A percentile compares a stretch with the other conserved stretches of the same genome.
These are phyloP conservation scores for Axea sp. DNA, from an alignment of 2,888 invertebrate genomes.

Conservation along the genomic window DNA sequence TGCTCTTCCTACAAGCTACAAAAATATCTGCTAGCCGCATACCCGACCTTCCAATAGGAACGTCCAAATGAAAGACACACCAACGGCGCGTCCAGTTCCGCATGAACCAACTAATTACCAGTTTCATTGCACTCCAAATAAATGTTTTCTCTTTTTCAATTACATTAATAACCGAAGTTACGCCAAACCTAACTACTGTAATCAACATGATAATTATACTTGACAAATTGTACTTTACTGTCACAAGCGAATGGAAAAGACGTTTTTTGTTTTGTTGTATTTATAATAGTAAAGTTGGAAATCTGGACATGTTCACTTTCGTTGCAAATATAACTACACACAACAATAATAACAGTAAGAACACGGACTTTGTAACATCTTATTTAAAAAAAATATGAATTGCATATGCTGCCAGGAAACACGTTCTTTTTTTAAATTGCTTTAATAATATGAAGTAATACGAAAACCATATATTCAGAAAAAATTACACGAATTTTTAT, in stretches of 20 bases:
- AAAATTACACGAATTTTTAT: too few species aligned
- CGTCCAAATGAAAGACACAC: slow-evolving; percentile 15
- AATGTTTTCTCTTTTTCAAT: slow-evolving; percentile 14
- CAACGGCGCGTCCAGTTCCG: slow-evolving; percentile 6
- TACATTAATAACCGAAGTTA: slow-evolving; percentile 37
- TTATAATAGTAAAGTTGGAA: neutral
- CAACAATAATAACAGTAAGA: too few species aligned
- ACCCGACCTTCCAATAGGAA: slow-evolving; percentile 25
- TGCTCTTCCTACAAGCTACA: slow-evolving; percentile 54
- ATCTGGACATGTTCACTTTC: slow-evolving; percentile 2
- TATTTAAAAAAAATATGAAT: too few species aligned
- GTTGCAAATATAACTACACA: neutral
- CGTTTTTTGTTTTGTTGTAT: slow-evolving; percentile 1
- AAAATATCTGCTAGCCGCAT: slow-evolving; percentile 33
- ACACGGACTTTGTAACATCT: too few species aligned
- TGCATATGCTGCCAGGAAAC: too few species aligned
- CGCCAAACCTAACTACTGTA: slow-evolving; percentile 11
- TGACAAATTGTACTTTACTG: too few species aligned
- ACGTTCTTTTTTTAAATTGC: too few species aligned
- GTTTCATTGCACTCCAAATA: slow-evolving; percentile 14
- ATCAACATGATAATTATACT: slow-evolving; percentile 22
- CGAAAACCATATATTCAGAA: too few species aligned
- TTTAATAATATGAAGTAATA: too few species aligned
- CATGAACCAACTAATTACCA: slow-evolving; percentile 39
- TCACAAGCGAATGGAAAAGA: neutral